Evolutionary conservation across 2,888 invertebrate genomes (phyloP).

Genomic region (Eilema caniola): DNA sequence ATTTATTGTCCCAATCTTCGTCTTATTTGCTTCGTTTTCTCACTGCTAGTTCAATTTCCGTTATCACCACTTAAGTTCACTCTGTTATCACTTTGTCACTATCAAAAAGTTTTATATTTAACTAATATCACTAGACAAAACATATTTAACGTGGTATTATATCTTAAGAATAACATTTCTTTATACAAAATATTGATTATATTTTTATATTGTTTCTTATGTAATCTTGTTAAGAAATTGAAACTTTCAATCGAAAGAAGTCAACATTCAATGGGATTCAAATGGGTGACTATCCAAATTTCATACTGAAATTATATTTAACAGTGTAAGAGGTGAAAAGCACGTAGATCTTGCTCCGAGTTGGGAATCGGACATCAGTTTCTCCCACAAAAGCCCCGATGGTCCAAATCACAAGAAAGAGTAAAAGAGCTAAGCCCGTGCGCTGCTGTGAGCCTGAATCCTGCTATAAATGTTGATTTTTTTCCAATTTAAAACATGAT

Average conservation of each 20-base stretch:
- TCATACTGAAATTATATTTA: not conserved
- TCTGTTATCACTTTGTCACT: not conserved
- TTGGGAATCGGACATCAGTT: too few relatives aligned
- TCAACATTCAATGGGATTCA: not conserved
- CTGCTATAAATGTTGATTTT: too few relatives aligned
- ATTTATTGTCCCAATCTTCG: not conserved
- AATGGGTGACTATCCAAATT: not conserved
- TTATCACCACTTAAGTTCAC: constrained; percentile 7
- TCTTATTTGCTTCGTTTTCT: not conserved
- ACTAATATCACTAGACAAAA: not conserved
- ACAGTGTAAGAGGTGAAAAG: too few relatives aligned
- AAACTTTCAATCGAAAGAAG: not conserved
- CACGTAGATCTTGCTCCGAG: too few relatives aligned
- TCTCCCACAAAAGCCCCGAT: too few relatives aligned
- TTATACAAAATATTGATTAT: not conserved
- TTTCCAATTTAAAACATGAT: too few relatives aligned
- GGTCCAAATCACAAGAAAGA: too few relatives aligned
- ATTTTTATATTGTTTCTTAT: too few relatives aligned
- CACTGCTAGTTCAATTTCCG: not conserved
- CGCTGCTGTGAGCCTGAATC: too few relatives aligned
- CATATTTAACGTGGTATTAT: not conserved
- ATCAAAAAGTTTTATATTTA: constrained; percentile 6
- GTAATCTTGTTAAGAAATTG: too few relatives aligned
- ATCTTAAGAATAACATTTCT: not conserved
- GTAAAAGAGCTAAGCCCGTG: too few relatives aligned